Conservation (phyloP, 2,113 vertebrate genomes). For the Paramormyrops kingsleyae region DNA sequence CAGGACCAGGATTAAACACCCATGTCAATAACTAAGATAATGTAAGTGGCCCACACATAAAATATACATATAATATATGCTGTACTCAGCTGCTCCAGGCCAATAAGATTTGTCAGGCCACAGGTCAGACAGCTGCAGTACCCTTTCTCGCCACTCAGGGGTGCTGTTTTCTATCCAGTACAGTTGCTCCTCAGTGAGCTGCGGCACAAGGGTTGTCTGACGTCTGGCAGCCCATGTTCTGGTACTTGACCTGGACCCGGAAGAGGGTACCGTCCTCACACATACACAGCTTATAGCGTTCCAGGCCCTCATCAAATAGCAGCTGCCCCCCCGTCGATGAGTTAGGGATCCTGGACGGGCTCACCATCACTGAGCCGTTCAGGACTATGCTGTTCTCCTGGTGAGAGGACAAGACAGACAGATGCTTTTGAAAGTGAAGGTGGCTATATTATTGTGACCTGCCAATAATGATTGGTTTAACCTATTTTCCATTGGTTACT, state of each 20-base stretch:
- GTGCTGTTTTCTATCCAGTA: not conserved
- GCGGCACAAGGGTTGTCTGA: slow-evolving; percentile 80
- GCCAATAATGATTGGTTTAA: not conserved
- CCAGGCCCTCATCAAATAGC: slow-evolving; percentile 63
- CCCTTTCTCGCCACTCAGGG: not conserved
- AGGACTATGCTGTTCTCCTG: slow-evolving; percentile 93
- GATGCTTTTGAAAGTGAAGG: not conserved
- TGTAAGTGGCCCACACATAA: not conserved
- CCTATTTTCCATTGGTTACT: not conserved
- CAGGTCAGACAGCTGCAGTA: not conserved
- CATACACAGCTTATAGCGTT: slow-evolving; percentile 95
- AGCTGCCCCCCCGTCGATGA: slow-evolving; percentile 62
- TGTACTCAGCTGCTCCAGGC: not conserved
- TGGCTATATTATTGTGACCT: not conserved
- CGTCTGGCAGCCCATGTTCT: slow-evolving; percentile 89
- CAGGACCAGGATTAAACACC: not conserved
- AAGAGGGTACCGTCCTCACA: slow-evolving; percentile 91
- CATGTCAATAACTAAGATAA: not conserved
- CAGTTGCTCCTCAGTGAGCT: slow-evolving; percentile 46
- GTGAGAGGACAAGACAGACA: not conserved
- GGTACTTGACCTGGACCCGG: slow-evolving; percentile 78
- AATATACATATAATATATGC: not conserved
- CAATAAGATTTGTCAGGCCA: not conserved
- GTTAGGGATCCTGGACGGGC: slow-evolving; percentile 73
- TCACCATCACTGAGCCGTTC: slow-evolving; percentile 90